These are phyloP conservation scores for Abrostola triplasia DNA, from an alignment of 2,888 invertebrate genomes.

Conservation along the genomic window DNA sequence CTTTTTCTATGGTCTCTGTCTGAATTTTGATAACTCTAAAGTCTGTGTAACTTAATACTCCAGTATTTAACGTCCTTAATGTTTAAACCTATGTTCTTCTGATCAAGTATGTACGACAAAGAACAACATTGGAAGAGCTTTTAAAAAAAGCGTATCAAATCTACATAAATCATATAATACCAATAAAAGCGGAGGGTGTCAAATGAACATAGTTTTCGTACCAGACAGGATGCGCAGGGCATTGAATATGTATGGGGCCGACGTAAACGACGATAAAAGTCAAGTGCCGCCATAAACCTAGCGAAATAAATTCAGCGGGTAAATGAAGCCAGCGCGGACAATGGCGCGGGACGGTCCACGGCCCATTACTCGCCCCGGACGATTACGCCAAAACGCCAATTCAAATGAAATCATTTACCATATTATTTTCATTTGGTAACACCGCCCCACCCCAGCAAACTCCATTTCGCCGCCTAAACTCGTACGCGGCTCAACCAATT, in stretches of 20 bases:
- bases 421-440: constrained; percentile 71
- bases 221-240: constrained; percentile 68
- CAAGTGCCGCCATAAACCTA: constrained; percentile 72
- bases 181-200: constrained; percentile 58
- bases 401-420: constrained; percentile 87
- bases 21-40: no score
- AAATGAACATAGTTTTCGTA: constrained; percentile 65
- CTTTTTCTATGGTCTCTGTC: no score
- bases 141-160: background rate
- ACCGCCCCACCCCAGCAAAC: constrained; percentile 71
- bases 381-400: constrained; percentile 77
- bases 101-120: no score
- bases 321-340: constrained; percentile 80
- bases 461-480: constrained; percentile 81
- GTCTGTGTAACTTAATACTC: no score
- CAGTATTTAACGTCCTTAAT: no score
- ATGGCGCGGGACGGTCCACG: constrained; percentile 75
- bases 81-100: no score
- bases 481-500: constrained; percentile 81
- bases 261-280: constrained; percentile 76
- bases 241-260: constrained; percentile 79
- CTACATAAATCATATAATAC: constrained; percentile 47
- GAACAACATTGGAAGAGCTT: no score
- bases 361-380: constrained; percentile 79
- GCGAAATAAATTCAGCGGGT: constrained; percentile 77